Conservation (phyloP, 2,113 vertebrate genomes). For the Chlorodrepanis virens region DNA sequence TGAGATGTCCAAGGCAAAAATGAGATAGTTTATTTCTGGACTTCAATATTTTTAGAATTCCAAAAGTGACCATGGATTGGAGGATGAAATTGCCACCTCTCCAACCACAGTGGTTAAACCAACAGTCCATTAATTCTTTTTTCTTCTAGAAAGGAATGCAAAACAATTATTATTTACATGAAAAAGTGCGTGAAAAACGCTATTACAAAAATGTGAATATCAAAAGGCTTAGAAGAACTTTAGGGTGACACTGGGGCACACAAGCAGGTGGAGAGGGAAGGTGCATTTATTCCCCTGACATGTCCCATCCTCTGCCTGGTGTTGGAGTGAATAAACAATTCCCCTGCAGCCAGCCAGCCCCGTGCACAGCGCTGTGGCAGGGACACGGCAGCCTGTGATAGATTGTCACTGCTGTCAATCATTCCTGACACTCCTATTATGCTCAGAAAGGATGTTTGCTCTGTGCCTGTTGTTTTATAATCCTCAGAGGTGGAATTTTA, state of each 20-base stretch:
- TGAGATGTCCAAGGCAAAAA: too few relatives aligned
- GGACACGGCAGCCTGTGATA: not conserved
- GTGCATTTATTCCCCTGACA: not conserved
- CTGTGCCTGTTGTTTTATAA: conserved; percentile 58
- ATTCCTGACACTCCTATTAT: conserved; percentile 46
- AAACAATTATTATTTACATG: too few relatives aligned
- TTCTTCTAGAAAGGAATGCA: too few relatives aligned
- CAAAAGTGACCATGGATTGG: too few relatives aligned
- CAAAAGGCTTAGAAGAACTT: too few relatives aligned
- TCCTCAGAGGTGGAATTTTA: conserved; percentile 68
- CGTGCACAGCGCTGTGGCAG: not conserved
- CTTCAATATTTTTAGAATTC: too few relatives aligned
- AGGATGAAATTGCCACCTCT: too few relatives aligned
- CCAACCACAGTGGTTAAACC: too few relatives aligned
- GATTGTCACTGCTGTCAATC: conserved; percentile 63
- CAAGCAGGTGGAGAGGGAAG: not conserved
- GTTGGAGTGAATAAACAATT: not conserved
- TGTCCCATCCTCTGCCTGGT: not conserved
- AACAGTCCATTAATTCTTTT: too few relatives aligned
- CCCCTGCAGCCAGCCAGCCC: not conserved
- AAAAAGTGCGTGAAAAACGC: too few relatives aligned
- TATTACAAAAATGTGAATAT: too few relatives aligned
- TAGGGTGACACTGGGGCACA: not conserved
- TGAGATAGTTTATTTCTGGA: too few relatives aligned
- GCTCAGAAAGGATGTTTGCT: conserved; percentile 51